phyloP scores from a whole-genome alignment of 2,113 vertebrate species.

The Promerops cafer region DNA sequence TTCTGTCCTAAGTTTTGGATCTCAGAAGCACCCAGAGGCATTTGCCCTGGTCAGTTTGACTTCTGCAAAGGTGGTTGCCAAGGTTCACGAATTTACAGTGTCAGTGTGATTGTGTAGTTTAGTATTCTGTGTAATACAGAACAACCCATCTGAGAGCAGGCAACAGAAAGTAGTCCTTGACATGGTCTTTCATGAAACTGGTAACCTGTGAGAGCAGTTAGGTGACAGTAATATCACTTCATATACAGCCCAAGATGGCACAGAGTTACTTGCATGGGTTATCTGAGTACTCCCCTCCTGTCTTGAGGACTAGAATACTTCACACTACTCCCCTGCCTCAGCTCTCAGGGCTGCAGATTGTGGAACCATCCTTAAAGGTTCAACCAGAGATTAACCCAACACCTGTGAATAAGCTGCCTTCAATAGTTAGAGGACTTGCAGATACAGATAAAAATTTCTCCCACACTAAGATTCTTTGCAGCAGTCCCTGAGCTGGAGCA shows the following conservation, averaged over 20 bases:
- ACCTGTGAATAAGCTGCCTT: background rate
- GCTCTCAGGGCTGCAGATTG: background rate
- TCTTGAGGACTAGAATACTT: background rate
- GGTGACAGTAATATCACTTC: background rate
- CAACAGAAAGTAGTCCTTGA: background rate
- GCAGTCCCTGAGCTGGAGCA: background rate
- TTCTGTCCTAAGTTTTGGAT: background rate
- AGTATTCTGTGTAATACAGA: background rate
- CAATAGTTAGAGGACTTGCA: background rate
- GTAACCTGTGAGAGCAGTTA: background rate
- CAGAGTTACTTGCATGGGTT: background rate
- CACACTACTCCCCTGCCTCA: fast-evolving
- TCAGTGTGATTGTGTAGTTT: background rate
- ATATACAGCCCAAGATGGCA: background rate
- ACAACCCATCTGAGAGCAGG: background rate
- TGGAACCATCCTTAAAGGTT: background rate
- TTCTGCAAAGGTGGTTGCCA: background rate
- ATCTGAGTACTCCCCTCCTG: background rate
- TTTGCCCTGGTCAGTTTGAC: background rate
- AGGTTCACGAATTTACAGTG: background rate
- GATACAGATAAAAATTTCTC: background rate
- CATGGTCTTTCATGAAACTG: background rate
- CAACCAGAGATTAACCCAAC: background rate
- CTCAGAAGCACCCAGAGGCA: background rate
- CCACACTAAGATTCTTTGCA: background rate